phyloP scores from a whole-genome alignment of 2,888 invertebrate genomes.

The Seira musarum region DNA sequence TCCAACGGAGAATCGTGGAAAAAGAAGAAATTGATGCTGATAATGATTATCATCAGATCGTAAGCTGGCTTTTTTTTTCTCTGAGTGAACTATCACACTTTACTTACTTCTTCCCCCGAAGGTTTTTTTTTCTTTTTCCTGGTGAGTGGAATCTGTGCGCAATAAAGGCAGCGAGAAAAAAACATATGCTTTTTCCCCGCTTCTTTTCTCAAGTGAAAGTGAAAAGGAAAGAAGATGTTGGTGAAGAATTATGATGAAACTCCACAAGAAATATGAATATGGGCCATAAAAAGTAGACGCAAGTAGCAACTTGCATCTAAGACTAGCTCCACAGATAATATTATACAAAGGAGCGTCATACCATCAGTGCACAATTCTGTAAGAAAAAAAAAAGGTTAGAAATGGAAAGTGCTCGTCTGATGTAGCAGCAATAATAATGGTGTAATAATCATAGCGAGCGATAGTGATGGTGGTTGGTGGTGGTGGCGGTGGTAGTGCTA shows the following conservation, averaged over 20 bases:
- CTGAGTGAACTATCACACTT: background rate
- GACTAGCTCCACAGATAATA: background rate
- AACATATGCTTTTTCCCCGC: background rate
- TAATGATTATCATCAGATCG: constrained; percentile 18
- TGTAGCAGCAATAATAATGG: constrained; percentile 4
- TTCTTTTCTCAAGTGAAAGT: background rate
- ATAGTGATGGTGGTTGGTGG: background rate
- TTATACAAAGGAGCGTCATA: background rate
- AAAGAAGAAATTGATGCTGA: constrained; percentile 27
- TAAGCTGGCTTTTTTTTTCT: background rate
- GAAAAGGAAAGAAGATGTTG: background rate
- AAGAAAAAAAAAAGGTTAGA: constrained; percentile 10
- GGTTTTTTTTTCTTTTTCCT: background rate
- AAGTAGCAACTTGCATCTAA: background rate
- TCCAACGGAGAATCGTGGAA: constrained; percentile 23
- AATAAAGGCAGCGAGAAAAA: background rate
- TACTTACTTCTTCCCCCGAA: background rate
- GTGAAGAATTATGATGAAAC: background rate
- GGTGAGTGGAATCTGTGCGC: constrained; percentile 2
- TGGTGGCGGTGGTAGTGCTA: background rate
- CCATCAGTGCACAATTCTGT: background rate
- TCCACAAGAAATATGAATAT: constrained; percentile 2
- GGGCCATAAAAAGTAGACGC: constrained; percentile 1
- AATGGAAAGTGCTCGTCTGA: background rate
- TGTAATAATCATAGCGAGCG: background rate